Evolutionary conservation across 2,888 invertebrate species (phyloP), one percentile per base, ranked within the genome.

Genomic region (Microctonus hyperodae): DNA sequence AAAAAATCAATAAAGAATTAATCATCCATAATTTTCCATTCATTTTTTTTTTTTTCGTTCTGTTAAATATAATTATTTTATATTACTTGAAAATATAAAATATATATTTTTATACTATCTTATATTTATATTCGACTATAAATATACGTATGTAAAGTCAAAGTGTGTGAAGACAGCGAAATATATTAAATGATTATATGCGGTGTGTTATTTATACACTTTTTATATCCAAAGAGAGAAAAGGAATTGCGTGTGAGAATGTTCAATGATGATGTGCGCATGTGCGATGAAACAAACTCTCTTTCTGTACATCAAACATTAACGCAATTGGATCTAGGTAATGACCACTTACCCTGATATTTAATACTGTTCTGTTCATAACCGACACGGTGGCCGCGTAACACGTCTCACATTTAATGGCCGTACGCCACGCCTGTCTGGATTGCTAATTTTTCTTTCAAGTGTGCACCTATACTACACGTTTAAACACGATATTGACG

Each of bases 291-390:
- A n/a, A n/a, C n/a, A n/a, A n/a, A n/a, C n/a, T n/a, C n/a, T n/a
- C n/a, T n/a, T n/a, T n/a, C n/a, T n/a, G n/a, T n/a, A n/a, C n/a
- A n/a, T 66, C 68, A 44, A 53, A 63, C 68, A 73, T 73, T 73
- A 70, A 71, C 70, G 72, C 75, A 76, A 75, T 75, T 75, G 70
- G 71, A 74, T 76, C 72, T 75, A 72, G 71, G 72, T 74, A 74
- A 75, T 74, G 70, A 66, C 70, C 72, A 71, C 70, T 74, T 75
- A 67, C 67, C 60, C 59, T 35, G 61, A 73, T 70, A 69, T 72
- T 70, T 74, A 71, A 73, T 69, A 57, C 63, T 25, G 51, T 68
- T 70, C 59, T 53, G 59, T 51, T 57, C 69, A 61, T 40, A 57
- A 58, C 53, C 57, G 68, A 58, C 68, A 65, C 65, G 64, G 69